phyloP scores from a whole-genome alignment of 1,140 invertebrate genomes.

The Panonychus citri region DNA sequence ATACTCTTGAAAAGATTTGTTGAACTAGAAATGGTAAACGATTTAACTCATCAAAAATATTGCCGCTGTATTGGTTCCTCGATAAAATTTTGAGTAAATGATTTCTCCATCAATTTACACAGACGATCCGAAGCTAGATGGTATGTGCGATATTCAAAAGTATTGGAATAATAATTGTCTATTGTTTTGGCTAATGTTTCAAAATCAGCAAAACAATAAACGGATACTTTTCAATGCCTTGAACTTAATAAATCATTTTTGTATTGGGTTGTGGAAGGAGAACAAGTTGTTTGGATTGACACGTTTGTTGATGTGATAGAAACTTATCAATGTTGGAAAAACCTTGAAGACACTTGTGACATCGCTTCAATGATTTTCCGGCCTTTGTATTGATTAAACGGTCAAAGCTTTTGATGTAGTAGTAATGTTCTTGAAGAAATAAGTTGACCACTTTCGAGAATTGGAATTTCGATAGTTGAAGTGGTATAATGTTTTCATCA shows the following conservation, averaged over 20 bases:
- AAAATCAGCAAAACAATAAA: neutral
- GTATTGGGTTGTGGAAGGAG: neutral
- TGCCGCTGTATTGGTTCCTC: neutral
- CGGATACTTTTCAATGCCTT: neutral
- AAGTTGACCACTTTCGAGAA: neutral
- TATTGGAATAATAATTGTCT: neutral
- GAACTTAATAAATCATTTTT: neutral
- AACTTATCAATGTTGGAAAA: neutral
- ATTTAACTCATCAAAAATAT: neutral
- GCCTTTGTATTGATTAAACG: neutral
- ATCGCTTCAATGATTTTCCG: neutral
- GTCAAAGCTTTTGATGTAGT: neutral
- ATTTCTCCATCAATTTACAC: neutral
- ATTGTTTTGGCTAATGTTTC: neutral
- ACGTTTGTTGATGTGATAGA: neutral
- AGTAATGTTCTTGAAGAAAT: neutral
- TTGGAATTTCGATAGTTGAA: neutral
- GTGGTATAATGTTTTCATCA: neutral
- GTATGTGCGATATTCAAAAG: neutral
- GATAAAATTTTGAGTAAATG: neutral
- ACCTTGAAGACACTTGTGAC: neutral
- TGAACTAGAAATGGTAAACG: neutral
- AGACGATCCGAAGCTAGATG: neutral
- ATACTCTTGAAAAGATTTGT: slow-evolving; percentile 19
- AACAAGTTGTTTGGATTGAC: neutral